Base-by-base conservation (phyloP, 1,140 invertebrate genomes). In the Mamestra configurata region DNA sequence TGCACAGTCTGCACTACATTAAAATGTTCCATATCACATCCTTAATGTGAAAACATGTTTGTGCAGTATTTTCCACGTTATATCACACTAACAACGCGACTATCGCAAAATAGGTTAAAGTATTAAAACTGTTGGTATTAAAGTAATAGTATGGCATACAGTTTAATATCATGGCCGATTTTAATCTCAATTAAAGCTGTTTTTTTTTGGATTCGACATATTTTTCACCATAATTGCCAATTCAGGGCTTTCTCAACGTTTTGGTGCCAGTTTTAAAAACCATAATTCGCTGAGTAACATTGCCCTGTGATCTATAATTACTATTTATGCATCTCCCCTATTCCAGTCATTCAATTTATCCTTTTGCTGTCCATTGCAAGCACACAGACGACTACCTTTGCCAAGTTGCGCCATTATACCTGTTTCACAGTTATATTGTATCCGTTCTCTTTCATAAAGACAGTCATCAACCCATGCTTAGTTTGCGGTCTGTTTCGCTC, bases 51-150 rank as follows among this genome's bases (percentile, higher is more conserved):
- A 51, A 70, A 70, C 43, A 70, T 51, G 15, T 70, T 49, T 70
- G 20, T 31, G 43, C 24, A 31, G 24, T 59, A 70, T 18, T 70
- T 49, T 49, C 24, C 13, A 51, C 46, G 13, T 70, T 70, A 51
- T 51, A 15, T 31, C 18, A 37, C 31, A 1, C 18, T 3, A 40
- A 4, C 2, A 31, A 59, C 11, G 27, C 5, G 55, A 43, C 64
- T 22, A 22, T 22, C 20, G 11, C 35, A n/a, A 66, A 66, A 66
- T 66, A 68, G 35, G 64, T 68, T 68, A 64, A 24, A 24, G 53
- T 13, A 55, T 11, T 55, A 55, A 64, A 64, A 37, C 59, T 37
- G 59, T 37, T 64, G 31, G 59, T 31, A 64, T 64, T 64, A 31
- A 64, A 64, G 59, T 37, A 18, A 2, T 64, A 37, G 37, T 61